phyloP scores from a whole-genome alignment of 2,113 vertebrate species.

The Apus apus region DNA sequence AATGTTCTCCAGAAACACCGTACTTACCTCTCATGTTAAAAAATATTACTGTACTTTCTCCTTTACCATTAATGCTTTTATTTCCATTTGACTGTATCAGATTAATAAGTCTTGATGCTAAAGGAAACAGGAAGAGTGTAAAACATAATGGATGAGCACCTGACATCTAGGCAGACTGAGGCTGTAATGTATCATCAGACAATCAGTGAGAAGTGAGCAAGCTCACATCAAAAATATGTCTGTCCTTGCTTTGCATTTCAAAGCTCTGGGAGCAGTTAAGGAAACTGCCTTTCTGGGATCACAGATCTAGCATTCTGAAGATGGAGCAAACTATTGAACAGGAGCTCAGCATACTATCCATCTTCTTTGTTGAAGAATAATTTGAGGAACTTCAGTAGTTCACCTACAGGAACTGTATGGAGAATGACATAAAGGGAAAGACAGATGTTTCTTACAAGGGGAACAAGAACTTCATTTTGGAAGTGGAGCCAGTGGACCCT shows the following conservation, averaged over 20 bases:
- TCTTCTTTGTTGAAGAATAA: neutral
- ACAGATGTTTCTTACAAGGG: neutral
- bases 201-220: conserved; percentile 34
- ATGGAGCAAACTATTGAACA: neutral
- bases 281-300: neutral
- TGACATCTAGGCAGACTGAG: neutral
- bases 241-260: conserved; percentile 60
- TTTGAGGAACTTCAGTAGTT: neutral
- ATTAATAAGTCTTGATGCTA: neutral
- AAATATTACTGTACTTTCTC: conserved; percentile 7
- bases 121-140: neutral
- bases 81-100: conserved; percentile 28
- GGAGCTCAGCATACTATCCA: neutral
- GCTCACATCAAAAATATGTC: conserved; percentile 41
- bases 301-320: neutral
- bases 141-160: neutral
- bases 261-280: conserved; percentile 21
- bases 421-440: neutral
- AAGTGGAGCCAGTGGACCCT: neutral
- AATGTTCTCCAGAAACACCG: neutral
- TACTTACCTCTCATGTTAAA: neutral
- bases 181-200: conserved; percentile 7
- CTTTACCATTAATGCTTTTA: conserved; percentile 20
- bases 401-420: neutral
- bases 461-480: neutral